Evolutionary conservation across 2,888 invertebrate genomes (phyloP), one percentile per base, ranked within the genome.

Genomic region (Hydriomena furcata): DNA sequence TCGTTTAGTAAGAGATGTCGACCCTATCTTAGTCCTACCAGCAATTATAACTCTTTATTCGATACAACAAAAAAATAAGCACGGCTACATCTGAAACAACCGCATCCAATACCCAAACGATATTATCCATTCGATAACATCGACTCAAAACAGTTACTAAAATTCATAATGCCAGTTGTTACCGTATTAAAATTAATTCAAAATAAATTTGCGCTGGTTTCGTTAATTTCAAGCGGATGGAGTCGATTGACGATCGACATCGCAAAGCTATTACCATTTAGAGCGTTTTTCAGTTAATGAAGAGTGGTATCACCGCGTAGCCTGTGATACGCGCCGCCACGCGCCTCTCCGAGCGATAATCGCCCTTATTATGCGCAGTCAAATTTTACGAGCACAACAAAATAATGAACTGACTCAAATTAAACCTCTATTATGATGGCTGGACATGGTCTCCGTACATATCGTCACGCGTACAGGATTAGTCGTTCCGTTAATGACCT

Each of bases 341-440:
- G 71, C 76, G 76, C 73, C 70, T 76, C 76, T 65, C 68, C 70
- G 72, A 66, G 73, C 76, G 73, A 79, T 86, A 82, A 84, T 84
- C 80, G 82, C 78, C 67, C 86, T 86, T 82, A 87, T 86, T 88
- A 87, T 84, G 77, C 63, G 83, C 87, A 87, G 84, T 87, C 87
- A 87, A 87, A 86, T 89, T 89, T 88, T 87, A 89, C 80, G 87
- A 88, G 73, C 85, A 71, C 79, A 76, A 80, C 77, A 82, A 80
- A 84, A 80, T 82, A 76, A 80, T 76, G 74, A 78, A 78, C 77
- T 67, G 76, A 73, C 78, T 79, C 71, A 76, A 83, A 83, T 83
- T 82, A 82, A 83, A 76, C 76, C 72, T 73, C 77, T 73, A 77
- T 82, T 79, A 82, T 68, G 68, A 62, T 68, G 73, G 55, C 65